Evolutionary conservation across 2,888 invertebrate species (phyloP).

Genomic region (Branchellion lobata): DNA sequence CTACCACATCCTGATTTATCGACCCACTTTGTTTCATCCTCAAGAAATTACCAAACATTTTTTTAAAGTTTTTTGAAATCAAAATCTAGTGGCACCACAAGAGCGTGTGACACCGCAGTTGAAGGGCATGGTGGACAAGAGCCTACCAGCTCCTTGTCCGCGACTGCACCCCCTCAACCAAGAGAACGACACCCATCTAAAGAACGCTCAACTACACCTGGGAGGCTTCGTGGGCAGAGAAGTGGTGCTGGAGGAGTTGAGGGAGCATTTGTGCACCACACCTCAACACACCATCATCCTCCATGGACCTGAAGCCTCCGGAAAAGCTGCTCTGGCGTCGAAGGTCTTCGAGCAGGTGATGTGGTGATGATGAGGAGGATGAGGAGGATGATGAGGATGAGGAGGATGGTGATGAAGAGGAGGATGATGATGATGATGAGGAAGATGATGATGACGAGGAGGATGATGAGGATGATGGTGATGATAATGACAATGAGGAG

Average conservation of each 20-base stretch:
- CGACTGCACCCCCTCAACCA: constrained; percentile 30
- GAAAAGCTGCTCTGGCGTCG: constrained; percentile 24
- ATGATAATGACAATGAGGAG: background rate
- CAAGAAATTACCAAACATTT: too few species aligned
- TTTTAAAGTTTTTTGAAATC: too few species aligned
- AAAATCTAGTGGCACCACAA: too few species aligned
- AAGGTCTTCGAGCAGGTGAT: constrained; percentile 18
- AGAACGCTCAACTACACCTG: background rate
- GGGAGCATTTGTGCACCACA: constrained; percentile 54
- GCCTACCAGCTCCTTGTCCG: background rate
- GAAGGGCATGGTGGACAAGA: background rate
- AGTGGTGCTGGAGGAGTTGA: constrained; percentile 51
- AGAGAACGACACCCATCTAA: constrained; percentile 49
- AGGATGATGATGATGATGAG: too few species aligned
- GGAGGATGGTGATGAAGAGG: background rate
- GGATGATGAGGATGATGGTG: background rate
- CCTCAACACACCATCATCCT: constrained; percentile 53
- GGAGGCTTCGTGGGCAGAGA: constrained; percentile 51
- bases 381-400: too few species aligned
- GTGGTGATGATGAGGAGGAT: background rate
- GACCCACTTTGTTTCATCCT: too few species aligned
- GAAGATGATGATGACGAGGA: background rate
- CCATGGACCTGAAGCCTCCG: constrained; percentile 28
- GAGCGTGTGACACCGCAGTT: too few species aligned
- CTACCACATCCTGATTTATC: too few species aligned